phyloP scores from a whole-genome alignment of 1,140 invertebrate genomes.

The Orchestia grillus region DNA sequence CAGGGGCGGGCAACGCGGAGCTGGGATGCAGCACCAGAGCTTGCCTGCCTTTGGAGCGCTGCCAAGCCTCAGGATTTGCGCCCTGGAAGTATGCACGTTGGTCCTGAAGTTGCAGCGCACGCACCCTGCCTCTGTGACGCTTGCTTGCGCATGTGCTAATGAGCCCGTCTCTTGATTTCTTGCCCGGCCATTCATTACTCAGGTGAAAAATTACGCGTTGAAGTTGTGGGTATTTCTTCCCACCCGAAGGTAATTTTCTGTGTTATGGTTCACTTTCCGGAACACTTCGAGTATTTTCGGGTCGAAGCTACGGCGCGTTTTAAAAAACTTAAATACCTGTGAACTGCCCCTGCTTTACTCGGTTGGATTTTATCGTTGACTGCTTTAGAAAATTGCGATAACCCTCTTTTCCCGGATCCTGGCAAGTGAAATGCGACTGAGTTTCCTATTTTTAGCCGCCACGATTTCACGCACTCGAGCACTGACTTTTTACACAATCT shows the following conservation, averaged over 20 bases:
- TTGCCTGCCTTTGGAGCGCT: background rate
- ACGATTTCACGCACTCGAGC: background rate
- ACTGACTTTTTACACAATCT: slow-evolving; percentile 30
- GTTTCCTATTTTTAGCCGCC: background rate
- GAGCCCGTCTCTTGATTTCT: background rate
- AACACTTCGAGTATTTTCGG: background rate
- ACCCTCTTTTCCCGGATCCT: background rate
- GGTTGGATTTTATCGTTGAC: background rate
- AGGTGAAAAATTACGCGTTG: background rate
- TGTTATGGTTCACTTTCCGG: background rate
- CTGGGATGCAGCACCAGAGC: background rate
- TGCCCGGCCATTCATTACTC: background rate
- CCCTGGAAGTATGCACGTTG: background rate
- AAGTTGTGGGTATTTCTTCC: background rate
- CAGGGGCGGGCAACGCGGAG: background rate
- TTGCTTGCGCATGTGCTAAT: slow-evolving; percentile 1
- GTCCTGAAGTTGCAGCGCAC: background rate
- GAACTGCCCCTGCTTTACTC: background rate
- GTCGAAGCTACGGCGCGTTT: background rate
- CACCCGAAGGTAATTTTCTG: background rate
- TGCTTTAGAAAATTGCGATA: background rate
- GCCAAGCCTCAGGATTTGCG: slow-evolving; percentile 20
- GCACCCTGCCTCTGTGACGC: background rate
- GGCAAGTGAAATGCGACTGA: background rate
- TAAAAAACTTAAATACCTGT: background rate